phyloP scores from a whole-genome alignment of 2,113 vertebrate genomes.

The Campylorhamphus procurvoides region DNA sequence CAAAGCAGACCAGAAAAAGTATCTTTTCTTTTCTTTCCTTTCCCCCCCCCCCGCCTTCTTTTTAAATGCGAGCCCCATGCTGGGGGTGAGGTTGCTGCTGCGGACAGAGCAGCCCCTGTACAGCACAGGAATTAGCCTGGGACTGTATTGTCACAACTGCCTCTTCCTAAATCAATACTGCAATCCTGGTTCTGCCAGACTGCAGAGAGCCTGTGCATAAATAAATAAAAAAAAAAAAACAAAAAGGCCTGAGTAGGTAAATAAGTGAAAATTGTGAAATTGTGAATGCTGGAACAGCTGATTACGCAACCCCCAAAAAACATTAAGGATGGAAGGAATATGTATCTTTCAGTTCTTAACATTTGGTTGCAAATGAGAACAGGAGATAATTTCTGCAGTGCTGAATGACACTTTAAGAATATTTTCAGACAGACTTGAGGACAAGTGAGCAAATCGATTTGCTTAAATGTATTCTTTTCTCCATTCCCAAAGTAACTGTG shows the following conservation, averaged over 20 bases:
- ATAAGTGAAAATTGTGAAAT: not conserved
- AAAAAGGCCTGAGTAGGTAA: not conserved
- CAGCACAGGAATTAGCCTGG: not conserved
- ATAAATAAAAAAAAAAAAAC: not conserved
- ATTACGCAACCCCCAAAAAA: not conserved
- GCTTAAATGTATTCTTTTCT: not conserved
- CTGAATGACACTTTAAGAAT: slow-evolving; percentile 22
- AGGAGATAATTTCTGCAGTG: slow-evolving; percentile 38
- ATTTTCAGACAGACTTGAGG: slow-evolving; percentile 44
- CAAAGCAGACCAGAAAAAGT: slow-evolving; percentile 37
- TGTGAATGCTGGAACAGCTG: not conserved
- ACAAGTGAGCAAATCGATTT: slow-evolving; percentile 23
- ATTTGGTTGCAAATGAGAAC: slow-evolving; percentile 27
- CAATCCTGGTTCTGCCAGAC: not conserved
- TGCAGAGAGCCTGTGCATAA: not conserved
- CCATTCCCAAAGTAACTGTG: not conserved
- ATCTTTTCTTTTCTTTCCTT: not conserved
- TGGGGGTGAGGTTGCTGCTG: not conserved
- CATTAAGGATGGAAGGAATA: not conserved
- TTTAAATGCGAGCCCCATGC: not conserved
- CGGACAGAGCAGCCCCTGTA: not conserved
- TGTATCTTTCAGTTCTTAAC: not conserved
- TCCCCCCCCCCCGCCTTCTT: not conserved
- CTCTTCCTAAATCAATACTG: slow-evolving; percentile 23
- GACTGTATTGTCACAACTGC: not conserved